phyloP scores from a whole-genome alignment of 2,888 invertebrate species.

The Sthenelais limicola region DNA sequence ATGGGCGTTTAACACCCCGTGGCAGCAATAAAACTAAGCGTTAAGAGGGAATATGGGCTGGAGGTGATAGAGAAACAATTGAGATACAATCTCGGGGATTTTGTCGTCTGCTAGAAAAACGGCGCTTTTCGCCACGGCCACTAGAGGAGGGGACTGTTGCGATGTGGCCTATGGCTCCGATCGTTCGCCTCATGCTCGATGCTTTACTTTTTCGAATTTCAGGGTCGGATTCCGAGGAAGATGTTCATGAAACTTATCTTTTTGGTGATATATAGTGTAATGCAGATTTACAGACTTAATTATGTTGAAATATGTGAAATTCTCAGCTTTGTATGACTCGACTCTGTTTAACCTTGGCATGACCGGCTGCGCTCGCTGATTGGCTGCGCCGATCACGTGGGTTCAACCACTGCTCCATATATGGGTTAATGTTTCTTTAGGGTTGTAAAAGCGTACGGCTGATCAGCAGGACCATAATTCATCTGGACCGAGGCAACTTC shows the following conservation, averaged over 20 bases:
- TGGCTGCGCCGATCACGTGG: conserved; percentile 47
- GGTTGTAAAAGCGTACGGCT: conserved; percentile 49
- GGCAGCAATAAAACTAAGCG: conserved; percentile 19
- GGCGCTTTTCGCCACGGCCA: conserved; percentile 28
- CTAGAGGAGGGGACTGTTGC: conserved; percentile 32
- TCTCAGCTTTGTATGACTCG: conserved; percentile 5
- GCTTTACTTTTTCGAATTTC: no score
- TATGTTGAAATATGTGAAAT: conserved; percentile 39
- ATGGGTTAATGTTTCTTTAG: conserved; percentile 53
- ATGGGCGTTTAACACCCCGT: no score
- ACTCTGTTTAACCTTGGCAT: conserved; percentile 30
- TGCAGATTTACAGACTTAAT: no score
- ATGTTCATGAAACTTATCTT: no score
- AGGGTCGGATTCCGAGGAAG: no score
- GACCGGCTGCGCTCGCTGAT: conserved; percentile 37
- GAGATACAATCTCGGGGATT: no score
- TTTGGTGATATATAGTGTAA: no score
- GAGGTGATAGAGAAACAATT: background rate
- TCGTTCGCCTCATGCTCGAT: no score
- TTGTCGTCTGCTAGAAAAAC: conserved; percentile 10
- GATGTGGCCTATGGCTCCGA: no score
- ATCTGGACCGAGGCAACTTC: conserved; percentile 35
- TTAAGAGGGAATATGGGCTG: no score
- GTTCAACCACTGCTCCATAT: conserved; percentile 45
- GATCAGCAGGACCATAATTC: conserved; percentile 47